These are phyloP conservation scores for Eilema depressum DNA, from an alignment of 2,888 invertebrate species.

Conservation along the genomic window DNA sequence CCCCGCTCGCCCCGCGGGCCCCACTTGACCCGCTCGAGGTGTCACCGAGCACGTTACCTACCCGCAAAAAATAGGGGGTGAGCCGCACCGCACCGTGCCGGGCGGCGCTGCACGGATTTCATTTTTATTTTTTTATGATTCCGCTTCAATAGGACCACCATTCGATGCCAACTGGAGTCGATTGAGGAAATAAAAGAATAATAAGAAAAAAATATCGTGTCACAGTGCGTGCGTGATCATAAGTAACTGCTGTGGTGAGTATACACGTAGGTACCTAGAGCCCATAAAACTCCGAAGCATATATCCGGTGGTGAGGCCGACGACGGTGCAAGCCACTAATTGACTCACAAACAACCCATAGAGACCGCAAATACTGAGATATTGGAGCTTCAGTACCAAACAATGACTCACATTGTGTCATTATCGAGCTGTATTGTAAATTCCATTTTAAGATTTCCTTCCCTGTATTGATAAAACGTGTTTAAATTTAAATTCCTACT, in stretches of 20 bases:
- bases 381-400: conserved; percentile 62
- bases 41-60: conserved; percentile 82
- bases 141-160: conserved; percentile 65
- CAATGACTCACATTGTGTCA: conserved; percentile 61
- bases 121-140: conserved; percentile 78
- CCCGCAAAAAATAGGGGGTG: conserved; percentile 78
- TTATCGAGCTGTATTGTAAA: conserved; percentile 57
- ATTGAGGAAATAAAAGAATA: conserved; percentile 41
- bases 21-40: conserved; percentile 79
- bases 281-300: conserved; percentile 46
- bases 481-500: conserved; percentile 13
- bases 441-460: conserved; percentile 59
- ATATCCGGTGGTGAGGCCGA: conserved; percentile 58
- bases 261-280: conserved; percentile 23
- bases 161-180: conserved; percentile 46
- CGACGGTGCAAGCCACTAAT: conserved; percentile 60
- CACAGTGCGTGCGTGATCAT: conserved; percentile 3
- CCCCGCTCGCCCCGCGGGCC: conserved; percentile 51
- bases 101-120: conserved; percentile 70
- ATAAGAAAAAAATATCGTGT: not conserved
- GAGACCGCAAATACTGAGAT: conserved; percentile 65
- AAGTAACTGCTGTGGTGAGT: conserved; percentile 10
- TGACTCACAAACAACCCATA: conserved; percentile 67
- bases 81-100: conserved; percentile 50
- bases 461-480: conserved; percentile 48